Percentiles rank a stretch among this genome's conserved stretches.
These are phyloP conservation scores for Morpho deidamia DNA, from an alignment of 2,888 invertebrate genomes.

Conservation along the genomic window DNA sequence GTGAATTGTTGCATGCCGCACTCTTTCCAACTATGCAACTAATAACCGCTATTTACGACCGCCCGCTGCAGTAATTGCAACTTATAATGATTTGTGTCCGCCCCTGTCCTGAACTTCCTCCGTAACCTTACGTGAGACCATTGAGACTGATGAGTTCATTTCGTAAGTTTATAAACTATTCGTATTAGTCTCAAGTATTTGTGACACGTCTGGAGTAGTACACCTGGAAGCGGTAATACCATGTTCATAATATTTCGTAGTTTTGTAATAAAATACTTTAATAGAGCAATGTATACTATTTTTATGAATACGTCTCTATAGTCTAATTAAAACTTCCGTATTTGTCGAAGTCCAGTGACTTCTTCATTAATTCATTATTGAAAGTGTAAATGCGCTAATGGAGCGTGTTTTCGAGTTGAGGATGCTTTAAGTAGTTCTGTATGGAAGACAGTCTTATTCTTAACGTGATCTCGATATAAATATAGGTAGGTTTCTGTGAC, in stretches of 20 bases:
- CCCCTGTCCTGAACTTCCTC: conserved; percentile 47
- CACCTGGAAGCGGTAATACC: conserved; percentile 11
- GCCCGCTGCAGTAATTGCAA: conserved; percentile 58
- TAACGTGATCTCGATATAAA: no score
- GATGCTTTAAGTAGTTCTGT: no score
- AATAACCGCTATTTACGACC: conserved; percentile 63
- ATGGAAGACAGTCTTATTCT: no score
- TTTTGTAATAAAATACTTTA: background rate
- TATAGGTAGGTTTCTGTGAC: no score
- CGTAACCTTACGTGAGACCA: conserved; percentile 24
- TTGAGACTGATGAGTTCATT: conserved; percentile 26
- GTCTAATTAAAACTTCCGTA: no score
- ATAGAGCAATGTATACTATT: no score
- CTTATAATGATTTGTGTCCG: conserved; percentile 65
- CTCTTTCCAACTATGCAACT: conserved; percentile 66
- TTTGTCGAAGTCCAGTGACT: no score
- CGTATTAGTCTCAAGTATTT: conserved; percentile 19
- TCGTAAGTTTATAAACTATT: conserved; percentile 24
- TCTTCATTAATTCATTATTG: no score
- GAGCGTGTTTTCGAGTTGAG: no score
- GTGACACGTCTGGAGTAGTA: conserved; percentile 17
- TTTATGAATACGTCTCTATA: no score
- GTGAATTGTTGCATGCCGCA: conserved; percentile 34
- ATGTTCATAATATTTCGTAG: background rate
- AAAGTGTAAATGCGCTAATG: no score